phyloP scores from a whole-genome alignment of 1,140 invertebrate genomes.

The Oncopeltus fasciatus region DNA sequence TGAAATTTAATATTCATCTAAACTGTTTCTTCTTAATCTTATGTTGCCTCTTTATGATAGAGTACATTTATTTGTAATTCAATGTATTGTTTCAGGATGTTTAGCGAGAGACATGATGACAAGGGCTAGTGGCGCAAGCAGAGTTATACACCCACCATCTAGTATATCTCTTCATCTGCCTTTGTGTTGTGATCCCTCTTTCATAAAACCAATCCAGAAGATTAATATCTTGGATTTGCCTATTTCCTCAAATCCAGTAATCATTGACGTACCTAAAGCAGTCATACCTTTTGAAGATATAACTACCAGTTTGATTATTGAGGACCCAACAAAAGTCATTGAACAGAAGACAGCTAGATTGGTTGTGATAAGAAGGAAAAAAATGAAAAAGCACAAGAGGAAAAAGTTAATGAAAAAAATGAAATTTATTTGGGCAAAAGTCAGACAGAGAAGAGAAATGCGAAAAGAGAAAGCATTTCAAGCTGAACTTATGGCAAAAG shows the following conservation, averaged over 20 bases:
- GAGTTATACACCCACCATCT: too few species aligned
- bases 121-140: too few species aligned
- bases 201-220: too few species aligned
- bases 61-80: too few species aligned
- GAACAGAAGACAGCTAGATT: conserved; percentile 55
- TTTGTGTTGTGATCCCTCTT: too few species aligned
- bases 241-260: background rate
- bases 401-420: conserved; percentile 62
- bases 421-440: conserved; percentile 56
- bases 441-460: conserved; percentile 47
- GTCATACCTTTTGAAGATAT: background rate
- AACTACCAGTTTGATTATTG: background rate
- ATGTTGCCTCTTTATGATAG: too few species aligned
- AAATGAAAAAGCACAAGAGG: conserved; percentile 77
- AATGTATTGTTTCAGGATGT: too few species aligned
- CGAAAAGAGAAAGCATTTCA: conserved; percentile 65
- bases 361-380: conserved; percentile 60
- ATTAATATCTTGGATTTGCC: background rate
- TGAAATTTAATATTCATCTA: too few species aligned
- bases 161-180: too few species aligned
- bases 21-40: too few species aligned
- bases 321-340: conserved; percentile 12
- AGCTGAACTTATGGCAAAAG: conserved; percentile 45
- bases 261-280: background rate
- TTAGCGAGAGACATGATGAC: too few species aligned